phyloP scores from a whole-genome alignment of 2,888 invertebrate genomes.

The Aphidoletes aphidimyza region DNA sequence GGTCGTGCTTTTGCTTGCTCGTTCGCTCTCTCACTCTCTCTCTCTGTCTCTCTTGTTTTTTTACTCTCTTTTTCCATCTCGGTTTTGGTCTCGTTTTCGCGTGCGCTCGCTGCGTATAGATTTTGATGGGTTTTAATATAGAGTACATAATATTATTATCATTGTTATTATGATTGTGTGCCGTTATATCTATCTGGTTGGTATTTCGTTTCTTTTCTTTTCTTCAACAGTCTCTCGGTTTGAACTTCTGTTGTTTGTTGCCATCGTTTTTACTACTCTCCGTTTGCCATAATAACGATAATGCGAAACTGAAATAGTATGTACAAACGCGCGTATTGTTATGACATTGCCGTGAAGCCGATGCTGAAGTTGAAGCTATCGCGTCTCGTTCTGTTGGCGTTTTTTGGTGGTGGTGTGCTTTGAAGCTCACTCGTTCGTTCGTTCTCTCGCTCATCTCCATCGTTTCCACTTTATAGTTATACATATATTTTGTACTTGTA shows the following conservation, averaged over 20 bases:
- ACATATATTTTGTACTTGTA: slow-evolving; percentile 44
- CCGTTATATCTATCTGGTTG: slow-evolving; percentile 49
- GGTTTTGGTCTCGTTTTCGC: background rate
- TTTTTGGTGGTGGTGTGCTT: background rate
- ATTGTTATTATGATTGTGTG: slow-evolving; percentile 47
- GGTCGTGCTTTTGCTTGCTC: slow-evolving; percentile 39
- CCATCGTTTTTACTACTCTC: slow-evolving; percentile 44
- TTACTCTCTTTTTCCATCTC: background rate
- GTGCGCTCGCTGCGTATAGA: slow-evolving; percentile 11
- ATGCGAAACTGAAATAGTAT: slow-evolving; percentile 51
- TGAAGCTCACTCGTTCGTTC: background rate
- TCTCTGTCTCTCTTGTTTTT: background rate
- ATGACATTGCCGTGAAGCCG: slow-evolving; percentile 45
- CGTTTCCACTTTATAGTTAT: slow-evolving; percentile 16
- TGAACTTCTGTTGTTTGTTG: slow-evolving; percentile 46
- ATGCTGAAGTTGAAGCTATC: background rate
- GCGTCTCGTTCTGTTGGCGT: background rate
- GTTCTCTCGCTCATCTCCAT: background rate
- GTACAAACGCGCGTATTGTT: slow-evolving; percentile 45
- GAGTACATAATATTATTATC: slow-evolving; percentile 51
- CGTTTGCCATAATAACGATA: slow-evolving; percentile 48
- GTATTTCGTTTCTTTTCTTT: slow-evolving; percentile 19
- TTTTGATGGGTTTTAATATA: slow-evolving; percentile 51
- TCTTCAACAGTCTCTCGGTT: background rate
- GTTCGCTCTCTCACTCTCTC: background rate